Percentiles rank a stretch among this genome's conserved stretches.
Conservation (phyloP, 2,888 invertebrate species). For the Himalopsyche kuldschensis region DNA sequence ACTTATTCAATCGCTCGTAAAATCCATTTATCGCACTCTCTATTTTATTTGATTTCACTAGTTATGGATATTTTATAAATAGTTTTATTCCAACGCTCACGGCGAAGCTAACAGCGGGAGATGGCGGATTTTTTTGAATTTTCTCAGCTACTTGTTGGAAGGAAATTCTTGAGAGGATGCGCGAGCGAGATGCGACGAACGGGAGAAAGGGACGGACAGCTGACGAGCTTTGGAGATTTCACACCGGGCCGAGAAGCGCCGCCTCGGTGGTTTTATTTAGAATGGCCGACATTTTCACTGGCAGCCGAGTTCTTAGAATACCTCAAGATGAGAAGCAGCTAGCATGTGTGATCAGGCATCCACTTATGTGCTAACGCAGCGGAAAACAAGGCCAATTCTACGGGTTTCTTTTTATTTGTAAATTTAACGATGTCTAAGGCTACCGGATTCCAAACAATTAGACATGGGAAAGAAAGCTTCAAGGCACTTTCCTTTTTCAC, state of each 20-base stretch:
- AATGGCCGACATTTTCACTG: neutral
- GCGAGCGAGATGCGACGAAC: neutral
- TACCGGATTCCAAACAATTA: too few species aligned
- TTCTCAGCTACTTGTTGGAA: neutral
- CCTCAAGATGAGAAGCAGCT: neutral
- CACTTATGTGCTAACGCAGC: neutral
- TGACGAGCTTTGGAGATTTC: neutral
- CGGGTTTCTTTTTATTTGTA: neutral
- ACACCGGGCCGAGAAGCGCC: neutral
- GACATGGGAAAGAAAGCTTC: too few species aligned
- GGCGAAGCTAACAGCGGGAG: conserved; percentile 4
- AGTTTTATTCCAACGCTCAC: neutral
- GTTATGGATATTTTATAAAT: neutral
- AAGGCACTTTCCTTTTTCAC: too few species aligned
- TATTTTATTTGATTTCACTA: neutral
- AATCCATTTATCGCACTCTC: neutral
- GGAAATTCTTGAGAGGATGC: neutral
- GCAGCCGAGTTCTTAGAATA: neutral
- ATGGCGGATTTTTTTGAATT: conserved; percentile 16
- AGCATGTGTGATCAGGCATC: neutral
- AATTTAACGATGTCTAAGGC: too few species aligned
- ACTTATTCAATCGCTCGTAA: neutral
- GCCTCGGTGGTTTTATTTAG: neutral
- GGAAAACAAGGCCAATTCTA: neutral
- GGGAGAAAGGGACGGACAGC: neutral